Conservation (phyloP, 2,888 invertebrate genomes). For the Marasmarcha lunaedactyla region DNA sequence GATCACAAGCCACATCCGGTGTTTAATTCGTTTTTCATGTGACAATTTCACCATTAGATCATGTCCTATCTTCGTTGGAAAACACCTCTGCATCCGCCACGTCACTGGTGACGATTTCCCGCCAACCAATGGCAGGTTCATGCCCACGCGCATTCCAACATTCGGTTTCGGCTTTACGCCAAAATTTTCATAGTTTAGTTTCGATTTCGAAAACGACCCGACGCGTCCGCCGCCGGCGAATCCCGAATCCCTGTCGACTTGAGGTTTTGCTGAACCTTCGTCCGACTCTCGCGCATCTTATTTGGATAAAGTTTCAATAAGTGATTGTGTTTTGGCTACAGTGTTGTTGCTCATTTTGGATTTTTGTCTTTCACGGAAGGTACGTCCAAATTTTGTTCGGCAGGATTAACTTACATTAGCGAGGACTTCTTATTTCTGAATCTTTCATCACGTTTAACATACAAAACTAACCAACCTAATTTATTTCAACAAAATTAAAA, state of each 20-base stretch:
- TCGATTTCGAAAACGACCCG: slow-evolving; percentile 72
- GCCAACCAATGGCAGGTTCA: slow-evolving; percentile 51
- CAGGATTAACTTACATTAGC: too few species aligned
- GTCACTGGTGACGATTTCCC: slow-evolving; percentile 46
- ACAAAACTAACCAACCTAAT: too few species aligned
- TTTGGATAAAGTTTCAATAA: slow-evolving; percentile 23
- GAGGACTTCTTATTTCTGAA: too few species aligned
- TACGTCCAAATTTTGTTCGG: too few species aligned
- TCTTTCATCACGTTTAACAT: too few species aligned
- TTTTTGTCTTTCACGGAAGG: slow-evolving; percentile 22
- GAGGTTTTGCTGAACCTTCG: slow-evolving; percentile 45
- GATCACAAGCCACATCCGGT: not conserved
- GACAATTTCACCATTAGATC: slow-evolving; percentile 28
- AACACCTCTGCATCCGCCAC: slow-evolving; percentile 63
- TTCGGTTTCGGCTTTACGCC: slow-evolving; percentile 59
- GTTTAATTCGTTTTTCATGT: not conserved
- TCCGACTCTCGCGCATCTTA: slow-evolving; percentile 46
- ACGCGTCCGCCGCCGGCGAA: slow-evolving; percentile 69
- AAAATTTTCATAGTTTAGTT: slow-evolving; percentile 68
- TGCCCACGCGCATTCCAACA: slow-evolving; percentile 56
- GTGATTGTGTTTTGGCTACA: slow-evolving; percentile 41
- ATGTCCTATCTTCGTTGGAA: slow-evolving; percentile 59
- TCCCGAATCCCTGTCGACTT: slow-evolving; percentile 46
- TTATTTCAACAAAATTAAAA: too few species aligned
- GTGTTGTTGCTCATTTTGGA: slow-evolving; percentile 44